These are phyloP conservation scores for Cerastis leucographa DNA, from an alignment of 2,888 invertebrate genomes.

Conservation along the genomic window DNA sequence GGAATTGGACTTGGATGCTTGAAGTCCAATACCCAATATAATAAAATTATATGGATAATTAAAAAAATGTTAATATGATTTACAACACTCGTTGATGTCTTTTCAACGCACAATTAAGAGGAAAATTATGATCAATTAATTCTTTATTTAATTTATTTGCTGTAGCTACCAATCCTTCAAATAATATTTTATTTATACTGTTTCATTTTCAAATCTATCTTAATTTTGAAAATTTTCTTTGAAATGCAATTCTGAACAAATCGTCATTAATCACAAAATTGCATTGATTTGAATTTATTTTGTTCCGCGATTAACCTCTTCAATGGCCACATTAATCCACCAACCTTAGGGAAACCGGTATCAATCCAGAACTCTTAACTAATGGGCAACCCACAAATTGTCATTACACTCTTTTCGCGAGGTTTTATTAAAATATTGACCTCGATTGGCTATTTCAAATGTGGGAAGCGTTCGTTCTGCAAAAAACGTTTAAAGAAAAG, in stretches of 20 bases:
- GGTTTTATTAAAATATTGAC: slow-evolving; percentile 47
- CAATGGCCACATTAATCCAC: slow-evolving; percentile 5
- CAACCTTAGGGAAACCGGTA: slow-evolving; percentile 42
- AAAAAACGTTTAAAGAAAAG: slow-evolving; percentile 24
- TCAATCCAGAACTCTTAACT: slow-evolving; percentile 38
- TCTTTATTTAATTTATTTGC: not conserved
- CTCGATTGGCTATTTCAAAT: slow-evolving; percentile 49
- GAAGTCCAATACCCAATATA: too few relatives aligned
- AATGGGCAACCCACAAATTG: slow-evolving; percentile 26
- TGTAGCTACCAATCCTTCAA: too few relatives aligned
- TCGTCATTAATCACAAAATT: not conserved
- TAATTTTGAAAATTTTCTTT: not conserved
- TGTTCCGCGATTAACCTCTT: not conserved
- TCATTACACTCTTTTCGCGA: slow-evolving; percentile 35
- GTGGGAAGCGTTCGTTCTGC: slow-evolving; percentile 31
- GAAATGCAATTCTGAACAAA: not conserved
- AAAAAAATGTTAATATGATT: too few relatives aligned
- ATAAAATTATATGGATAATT: too few relatives aligned
- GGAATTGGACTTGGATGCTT: too few relatives aligned
- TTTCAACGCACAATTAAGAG: slow-evolving; percentile 32
- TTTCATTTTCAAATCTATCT: not conserved
- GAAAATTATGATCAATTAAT: not conserved
- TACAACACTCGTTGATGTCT: slow-evolving; percentile 49
- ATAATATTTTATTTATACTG: not conserved
- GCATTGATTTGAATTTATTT: not conserved